Base-by-base conservation (phyloP, 2,797 vertebrate genomes). In the Diglossa cyanea region DNA sequence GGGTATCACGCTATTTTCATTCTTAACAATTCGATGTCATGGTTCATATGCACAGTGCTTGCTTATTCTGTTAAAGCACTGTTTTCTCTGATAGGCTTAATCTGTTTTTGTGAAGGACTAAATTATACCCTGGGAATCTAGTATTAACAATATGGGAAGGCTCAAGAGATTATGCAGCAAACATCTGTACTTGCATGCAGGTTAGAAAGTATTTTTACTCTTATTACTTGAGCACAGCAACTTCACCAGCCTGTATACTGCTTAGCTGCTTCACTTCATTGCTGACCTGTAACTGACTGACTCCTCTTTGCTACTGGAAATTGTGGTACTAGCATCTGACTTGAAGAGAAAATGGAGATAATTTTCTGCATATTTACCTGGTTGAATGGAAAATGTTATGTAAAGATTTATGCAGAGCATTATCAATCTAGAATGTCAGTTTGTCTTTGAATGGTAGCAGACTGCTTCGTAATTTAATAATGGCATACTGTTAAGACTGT, bases 381-480 rank as follows among this genome's bases (percentile, higher is more conserved):
- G n/a, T 62, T 40, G 33, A 81, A 74, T 83, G 55, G 45, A 65
- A 92, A 88, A 86, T 47, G 37, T 48, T 51, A 47, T 16, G 40
- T 76, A 37, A 84, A 81, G 44, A 47, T 58, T 93, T 86, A 82
- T 70, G 67, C 77, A 54, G 70, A 67, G 73, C 17, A 35, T 92
- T 85, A 80, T 2, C 60, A 67, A 35, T 39, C 21, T 40, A 50
- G 66, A 94, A 72, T 68, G 75, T 65, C 68, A 44, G 39, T 78
- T 94, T 30, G 71, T 76, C 60, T 93, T 73, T 50, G 66, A 95
- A 74, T 86, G 77, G 70, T 55, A 86, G 77, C 44, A 73, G 86
- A 76, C 54, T 86, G 90, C 86, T 93, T 58, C 94, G 90, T 94
- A 88, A 88, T 85, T 76, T 81, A 86, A 28, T 87, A 91, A 86